Percentiles rank a stretch among this genome's conserved stretches.
Conservation (phyloP, 1,140 invertebrate species). For the Tetramorium alpestre region DNA sequence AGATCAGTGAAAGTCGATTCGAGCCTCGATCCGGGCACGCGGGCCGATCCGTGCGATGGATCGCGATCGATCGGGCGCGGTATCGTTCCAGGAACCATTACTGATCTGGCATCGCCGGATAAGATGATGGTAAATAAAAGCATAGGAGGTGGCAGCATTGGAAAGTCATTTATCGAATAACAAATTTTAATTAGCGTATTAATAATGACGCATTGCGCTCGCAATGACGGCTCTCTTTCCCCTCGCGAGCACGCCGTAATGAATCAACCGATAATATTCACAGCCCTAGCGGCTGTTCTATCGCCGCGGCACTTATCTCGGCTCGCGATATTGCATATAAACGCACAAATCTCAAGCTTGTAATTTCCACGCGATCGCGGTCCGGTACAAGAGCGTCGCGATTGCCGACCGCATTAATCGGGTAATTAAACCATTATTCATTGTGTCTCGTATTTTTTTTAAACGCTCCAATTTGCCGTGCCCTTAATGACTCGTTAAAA, state of each 20-base stretch:
- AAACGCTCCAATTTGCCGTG: conserved; percentile 44
- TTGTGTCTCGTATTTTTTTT: conserved; percentile 28
- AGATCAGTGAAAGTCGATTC: conserved; percentile 78
- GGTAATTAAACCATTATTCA: conserved; percentile 53
- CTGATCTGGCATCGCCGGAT: not conserved
- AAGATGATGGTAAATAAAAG: not conserved
- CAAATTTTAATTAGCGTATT: conserved; percentile 22
- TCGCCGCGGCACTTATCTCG: conserved; percentile 14
- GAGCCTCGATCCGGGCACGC: conserved; percentile 26
- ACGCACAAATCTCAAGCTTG: conserved; percentile 5
- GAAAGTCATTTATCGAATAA: not conserved
- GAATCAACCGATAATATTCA: conserved; percentile 1
- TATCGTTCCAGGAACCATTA: conserved; percentile 22
- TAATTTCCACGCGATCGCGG: conserved; percentile 5
- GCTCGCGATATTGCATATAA: not conserved
- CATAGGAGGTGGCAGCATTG: not conserved
- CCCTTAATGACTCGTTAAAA: conserved; percentile 57
- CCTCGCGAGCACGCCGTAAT: not conserved
- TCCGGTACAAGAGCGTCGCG: conserved; percentile 7
- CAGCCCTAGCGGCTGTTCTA: not conserved
- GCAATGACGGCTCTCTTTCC: not conserved
- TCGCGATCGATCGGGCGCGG: conserved; percentile 23
- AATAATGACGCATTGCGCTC: not conserved
- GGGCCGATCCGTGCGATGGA: conserved; percentile 7
- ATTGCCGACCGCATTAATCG: conserved; percentile 30